Evolutionary conservation across 2,113 vertebrate genomes (phyloP).

Genomic region (Pseudonaja textilis): DNA sequence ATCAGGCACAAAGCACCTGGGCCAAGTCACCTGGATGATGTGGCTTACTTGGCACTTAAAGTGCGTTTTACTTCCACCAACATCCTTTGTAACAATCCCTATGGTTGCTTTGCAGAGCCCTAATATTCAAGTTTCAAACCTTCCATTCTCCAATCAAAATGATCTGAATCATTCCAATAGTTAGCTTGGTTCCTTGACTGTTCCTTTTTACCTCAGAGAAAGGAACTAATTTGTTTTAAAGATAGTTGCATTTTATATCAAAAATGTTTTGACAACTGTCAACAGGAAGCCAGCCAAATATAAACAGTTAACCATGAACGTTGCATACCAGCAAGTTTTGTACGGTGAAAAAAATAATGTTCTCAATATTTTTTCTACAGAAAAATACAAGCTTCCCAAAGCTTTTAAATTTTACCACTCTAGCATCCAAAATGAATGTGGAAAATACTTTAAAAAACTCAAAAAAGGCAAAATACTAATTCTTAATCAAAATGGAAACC

Average conservation of each 20-base stretch:
- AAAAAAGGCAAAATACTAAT: not conserved
- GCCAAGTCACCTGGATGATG: not conserved
- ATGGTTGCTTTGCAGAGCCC: not conserved
- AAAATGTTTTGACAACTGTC: not conserved
- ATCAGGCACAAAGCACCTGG: not conserved
- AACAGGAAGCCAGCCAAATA: slow-evolving; percentile 8
- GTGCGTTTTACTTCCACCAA: not conserved
- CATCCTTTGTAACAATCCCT: not conserved
- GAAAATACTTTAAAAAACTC: not conserved
- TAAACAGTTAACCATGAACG: not conserved
- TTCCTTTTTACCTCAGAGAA: not conserved
- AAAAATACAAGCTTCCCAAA: not conserved
- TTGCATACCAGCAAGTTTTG: not conserved
- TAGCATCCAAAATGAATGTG: not conserved
- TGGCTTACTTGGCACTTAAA: not conserved
- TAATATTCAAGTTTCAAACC: not conserved
- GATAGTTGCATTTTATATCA: not conserved
- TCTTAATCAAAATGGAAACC: not conserved
- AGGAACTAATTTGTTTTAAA: not conserved
- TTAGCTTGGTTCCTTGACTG: not conserved
- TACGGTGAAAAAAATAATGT: not conserved
- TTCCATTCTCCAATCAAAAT: not conserved
- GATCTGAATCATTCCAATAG: not conserved
- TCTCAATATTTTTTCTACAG: not conserved
- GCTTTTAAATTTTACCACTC: not conserved